Base-by-base conservation (phyloP, 2,888 invertebrate species). In the Nymphalis urticae region DNA sequence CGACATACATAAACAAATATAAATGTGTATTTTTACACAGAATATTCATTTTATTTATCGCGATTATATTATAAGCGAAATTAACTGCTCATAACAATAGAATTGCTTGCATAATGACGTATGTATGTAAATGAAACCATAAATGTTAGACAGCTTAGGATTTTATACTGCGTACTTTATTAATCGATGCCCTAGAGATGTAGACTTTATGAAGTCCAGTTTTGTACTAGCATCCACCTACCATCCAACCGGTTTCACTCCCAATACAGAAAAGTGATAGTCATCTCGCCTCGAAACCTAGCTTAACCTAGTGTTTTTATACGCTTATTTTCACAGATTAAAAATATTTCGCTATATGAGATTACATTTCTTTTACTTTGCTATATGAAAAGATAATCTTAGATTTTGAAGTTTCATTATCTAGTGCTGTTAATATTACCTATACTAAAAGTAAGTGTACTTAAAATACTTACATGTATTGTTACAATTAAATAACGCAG, bases 181-280 rank as follows among this genome's bases (percentile, higher is more conserved):
- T 50, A 47, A 66, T 61, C 32, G 21, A 64, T 70, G 61, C 61
- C 61, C 47, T 61, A 56, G 21, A 48, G 61, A 53, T 62, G 62
- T 42, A 60, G 16, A 42, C 21, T 27, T 56, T 36, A 51, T 51
- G 51, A 47, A 50, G 60, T 78, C 78, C 80, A 81, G 79, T 64
- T 76, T 79, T 75, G 75, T 80, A 79, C 81, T 78, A 75, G 74
- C 80, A 80, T 79, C 58, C 36, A 58, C 42, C 58, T 58, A 58
- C 42, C 77, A 71, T 70, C 56, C 66, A 83, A 88, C 89, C 88
- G 89, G 89, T 89, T 86, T 77, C 51, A 17, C 73, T 81, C 79
- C 79, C 77, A 81, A 82, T 82, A 82, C 82, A 85, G 75, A 85
- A 84, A 85, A 85, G 82, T 82, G 85, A 87, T 87, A 87, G 83